phyloP scores from a whole-genome alignment of 2,797 vertebrate species.

The Phoeniculus purpureus region DNA sequence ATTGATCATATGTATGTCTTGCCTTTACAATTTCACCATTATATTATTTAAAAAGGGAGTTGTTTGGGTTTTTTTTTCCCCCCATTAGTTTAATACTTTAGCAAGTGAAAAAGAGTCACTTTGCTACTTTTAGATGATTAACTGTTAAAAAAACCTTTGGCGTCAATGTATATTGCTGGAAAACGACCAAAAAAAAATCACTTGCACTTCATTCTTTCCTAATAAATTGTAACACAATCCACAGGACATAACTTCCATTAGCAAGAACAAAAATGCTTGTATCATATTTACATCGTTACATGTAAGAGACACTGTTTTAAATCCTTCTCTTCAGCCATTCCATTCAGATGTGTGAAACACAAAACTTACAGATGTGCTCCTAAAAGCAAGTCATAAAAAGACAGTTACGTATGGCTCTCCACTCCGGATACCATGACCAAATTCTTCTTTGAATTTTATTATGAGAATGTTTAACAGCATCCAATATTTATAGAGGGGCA shows the following conservation, averaged over 20 bases:
- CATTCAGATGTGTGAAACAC: background rate
- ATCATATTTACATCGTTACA: background rate
- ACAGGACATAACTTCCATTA: background rate
- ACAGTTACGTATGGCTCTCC: background rate
- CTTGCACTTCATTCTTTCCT: constrained; percentile 19
- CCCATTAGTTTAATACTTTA: background rate
- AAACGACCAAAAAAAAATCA: background rate
- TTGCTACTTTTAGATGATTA: background rate
- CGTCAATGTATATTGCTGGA: background rate
- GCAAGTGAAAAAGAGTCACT: background rate
- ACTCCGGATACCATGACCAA: background rate
- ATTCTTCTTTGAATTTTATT: background rate
- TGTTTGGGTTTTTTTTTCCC: rapidly evolving
- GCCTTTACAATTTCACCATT: background rate
- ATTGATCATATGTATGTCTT: background rate
- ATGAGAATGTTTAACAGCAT: background rate
- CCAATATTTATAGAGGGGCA: background rate
- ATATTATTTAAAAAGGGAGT: background rate
- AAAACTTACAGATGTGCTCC: background rate
- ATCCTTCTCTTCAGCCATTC: background rate
- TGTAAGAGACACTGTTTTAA: background rate
- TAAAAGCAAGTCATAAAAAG: background rate
- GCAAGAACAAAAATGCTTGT: background rate
- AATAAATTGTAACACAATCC: background rate
- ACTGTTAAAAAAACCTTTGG: background rate